Conservation (phyloP, 2,113 vertebrate species). For the Antechinus flavipes region DNA sequence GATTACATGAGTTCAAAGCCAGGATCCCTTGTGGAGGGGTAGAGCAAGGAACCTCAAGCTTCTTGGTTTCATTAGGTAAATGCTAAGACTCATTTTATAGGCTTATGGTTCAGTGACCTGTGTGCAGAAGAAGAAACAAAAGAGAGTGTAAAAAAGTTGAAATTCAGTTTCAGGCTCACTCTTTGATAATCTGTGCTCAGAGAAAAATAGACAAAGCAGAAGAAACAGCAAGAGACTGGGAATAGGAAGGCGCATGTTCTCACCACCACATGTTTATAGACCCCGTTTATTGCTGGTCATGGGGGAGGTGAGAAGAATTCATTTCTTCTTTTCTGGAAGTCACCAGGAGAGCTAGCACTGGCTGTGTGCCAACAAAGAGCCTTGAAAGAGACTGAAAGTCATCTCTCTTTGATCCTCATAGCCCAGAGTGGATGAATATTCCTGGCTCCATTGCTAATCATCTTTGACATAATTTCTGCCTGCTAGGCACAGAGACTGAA, state of each 20-base stretch:
- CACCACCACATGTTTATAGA: background rate
- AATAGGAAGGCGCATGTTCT: background rate
- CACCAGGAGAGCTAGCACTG: background rate
- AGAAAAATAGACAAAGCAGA: background rate
- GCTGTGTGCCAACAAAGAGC: background rate
- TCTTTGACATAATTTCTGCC: background rate
- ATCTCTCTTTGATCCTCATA: background rate
- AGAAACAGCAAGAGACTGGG: background rate
- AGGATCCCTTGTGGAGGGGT: background rate
- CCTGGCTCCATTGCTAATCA: background rate
- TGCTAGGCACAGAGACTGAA: background rate
- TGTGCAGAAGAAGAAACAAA: background rate
- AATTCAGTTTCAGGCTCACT: background rate
- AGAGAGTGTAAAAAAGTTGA: background rate
- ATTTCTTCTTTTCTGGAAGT: background rate
- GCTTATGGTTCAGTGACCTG: background rate
- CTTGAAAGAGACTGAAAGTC: background rate
- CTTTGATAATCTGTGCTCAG: background rate
- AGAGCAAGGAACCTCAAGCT: background rate
- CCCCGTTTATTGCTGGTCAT: background rate
- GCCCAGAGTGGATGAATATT: background rate
- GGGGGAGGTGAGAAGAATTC: background rate
- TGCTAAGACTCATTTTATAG: background rate
- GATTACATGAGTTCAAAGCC: background rate
- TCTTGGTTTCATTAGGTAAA: background rate